Evolutionary conservation across 2,113 vertebrate species (phyloP), one percentile per base, ranked within the genome.

Genomic region (Penelope pileata): DNA sequence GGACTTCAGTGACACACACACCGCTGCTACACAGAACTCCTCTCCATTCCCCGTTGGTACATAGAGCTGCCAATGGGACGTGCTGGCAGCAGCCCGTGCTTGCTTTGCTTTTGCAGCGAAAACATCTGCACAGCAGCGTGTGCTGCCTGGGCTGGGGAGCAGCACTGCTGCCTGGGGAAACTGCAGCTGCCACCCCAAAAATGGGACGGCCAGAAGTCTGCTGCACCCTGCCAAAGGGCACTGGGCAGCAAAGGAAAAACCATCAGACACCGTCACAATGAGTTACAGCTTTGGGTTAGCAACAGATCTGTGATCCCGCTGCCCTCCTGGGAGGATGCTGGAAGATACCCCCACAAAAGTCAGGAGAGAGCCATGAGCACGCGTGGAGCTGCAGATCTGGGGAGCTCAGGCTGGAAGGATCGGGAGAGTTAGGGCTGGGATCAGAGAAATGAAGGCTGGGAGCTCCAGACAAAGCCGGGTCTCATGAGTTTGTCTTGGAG

Each of bases 271-370:
- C 53, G 0, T 6, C 1, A 0, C 12, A 27, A 74, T 1, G 5
- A 26, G 2, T 24, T 1, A 27, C 19, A 45, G 27, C 4, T 87
- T 22, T 30, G 68, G 58, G 9, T 9, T 53, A 67, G 62, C 18
- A 11, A 27, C 0, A 0, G 1, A 0, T 4, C 73, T 43, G 1
- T 1, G 43, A 19, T 8, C 8, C 32, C 45, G 32, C 53, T 32
- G 32, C 45, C 36, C 15, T 12, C 0, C 26, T 1, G 16, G 43
- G n/a, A n/a, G n/a, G n/a, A n/a, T n/a, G n/a, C 36, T 6, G 45
- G 18, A 26, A 32, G 45, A 5, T 2, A 2, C 10, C 21, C 40
- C 42, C 45, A 27, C 4, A 3, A 22, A 34, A 36, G 42, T 6
- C 32, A 56, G 36, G 42, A 43, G 1, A 23, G 26, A 43, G 6